Conservation (phyloP, 2,797 vertebrate genomes). For the Anolis apletophallus region DNA sequence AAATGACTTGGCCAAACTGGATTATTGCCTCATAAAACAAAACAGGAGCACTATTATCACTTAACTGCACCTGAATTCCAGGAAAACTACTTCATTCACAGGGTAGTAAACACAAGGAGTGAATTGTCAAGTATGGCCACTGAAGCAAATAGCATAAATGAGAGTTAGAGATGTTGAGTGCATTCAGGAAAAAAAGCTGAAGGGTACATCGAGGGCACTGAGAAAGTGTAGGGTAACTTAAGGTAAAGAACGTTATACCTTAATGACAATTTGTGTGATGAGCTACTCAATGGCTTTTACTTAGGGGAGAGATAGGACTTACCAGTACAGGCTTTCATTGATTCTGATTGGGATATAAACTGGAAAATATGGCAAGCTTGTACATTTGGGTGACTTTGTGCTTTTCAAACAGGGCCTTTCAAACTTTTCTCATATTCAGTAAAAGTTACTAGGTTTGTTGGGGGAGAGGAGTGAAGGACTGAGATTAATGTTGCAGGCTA, state of each 20-base stretch:
- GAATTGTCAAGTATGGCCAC: slow-evolving; percentile 70
- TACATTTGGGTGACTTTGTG: not conserved
- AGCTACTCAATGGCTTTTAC: not conserved
- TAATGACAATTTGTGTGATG: not conserved
- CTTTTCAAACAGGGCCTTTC: not conserved
- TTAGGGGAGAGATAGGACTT: not conserved
- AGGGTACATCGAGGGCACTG: slow-evolving; percentile 52
- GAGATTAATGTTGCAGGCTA: not conserved
- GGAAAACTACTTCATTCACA: slow-evolving; percentile 71
- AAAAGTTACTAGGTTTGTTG: not conserved
- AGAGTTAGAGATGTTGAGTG: slow-evolving; percentile 35
- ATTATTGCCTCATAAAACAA: slow-evolving; percentile 75
- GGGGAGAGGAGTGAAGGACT: not conserved
- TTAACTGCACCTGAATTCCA: slow-evolving; percentile 75
- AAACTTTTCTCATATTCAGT: not conserved
- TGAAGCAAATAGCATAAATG: slow-evolving; percentile 67
- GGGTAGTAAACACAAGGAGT: slow-evolving; percentile 72
- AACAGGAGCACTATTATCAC: slow-evolving; percentile 67
- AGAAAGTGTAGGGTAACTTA: slow-evolving; percentile 41
- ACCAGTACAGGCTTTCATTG: not conserved
- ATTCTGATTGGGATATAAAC: not conserved
- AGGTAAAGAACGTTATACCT: slow-evolving; percentile 48
- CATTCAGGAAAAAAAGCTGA: slow-evolving; percentile 63
- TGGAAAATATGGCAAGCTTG: not conserved
- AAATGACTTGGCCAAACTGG: slow-evolving; percentile 65